Evolutionary conservation across 2,113 vertebrate species (phyloP).

Genomic region (Nibea albiflora): DNA sequence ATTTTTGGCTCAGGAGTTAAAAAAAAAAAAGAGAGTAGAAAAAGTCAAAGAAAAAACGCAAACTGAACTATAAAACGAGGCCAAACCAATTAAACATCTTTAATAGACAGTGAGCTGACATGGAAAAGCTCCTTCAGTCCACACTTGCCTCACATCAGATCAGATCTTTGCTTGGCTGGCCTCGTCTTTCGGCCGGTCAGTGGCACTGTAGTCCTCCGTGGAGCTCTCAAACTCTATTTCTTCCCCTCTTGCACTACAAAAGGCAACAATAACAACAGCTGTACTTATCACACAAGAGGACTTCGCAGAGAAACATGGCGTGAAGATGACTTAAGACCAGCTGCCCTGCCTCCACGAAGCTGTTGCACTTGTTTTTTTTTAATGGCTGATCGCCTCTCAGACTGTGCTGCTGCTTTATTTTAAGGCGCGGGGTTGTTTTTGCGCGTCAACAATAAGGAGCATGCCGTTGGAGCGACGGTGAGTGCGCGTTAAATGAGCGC

Average conservation of each 20-base stretch:
- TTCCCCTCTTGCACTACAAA: conserved; percentile 51
- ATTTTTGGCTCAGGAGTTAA: no score
- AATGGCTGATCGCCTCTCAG: conserved; percentile 16
- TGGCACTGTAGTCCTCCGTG: conserved; percentile 71
- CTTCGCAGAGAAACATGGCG: conserved; percentile 39
- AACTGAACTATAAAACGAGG: not conserved
- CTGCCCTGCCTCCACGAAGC: conserved; percentile 9
- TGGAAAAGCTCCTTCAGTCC: not conserved
- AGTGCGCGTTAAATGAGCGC: conserved; percentile 68
- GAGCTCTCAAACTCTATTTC: conserved; percentile 47
- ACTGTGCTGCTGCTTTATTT: conserved; percentile 40
- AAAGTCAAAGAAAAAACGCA: not conserved
- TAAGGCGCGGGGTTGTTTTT: conserved; percentile 30
- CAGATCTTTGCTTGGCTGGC: conserved; percentile 14
- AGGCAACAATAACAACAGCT: conserved; percentile 80
- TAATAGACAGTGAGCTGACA: not conserved
- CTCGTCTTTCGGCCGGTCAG: conserved; percentile 67
- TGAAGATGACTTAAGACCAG: conserved; percentile 47
- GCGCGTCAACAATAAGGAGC: conserved; percentile 72
- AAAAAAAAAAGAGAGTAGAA: no score
- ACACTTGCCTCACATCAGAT: not conserved
- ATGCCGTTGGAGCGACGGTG: conserved; percentile 64
- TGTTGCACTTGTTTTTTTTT: conserved; percentile 53
- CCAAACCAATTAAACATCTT: not conserved
- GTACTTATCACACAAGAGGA: conserved; percentile 54